A percentile compares a stretch with the other conserved stretches of the same genome.
Conservation (phyloP, 2,797 vertebrate species). For the Sebastes aleutianus region DNA sequence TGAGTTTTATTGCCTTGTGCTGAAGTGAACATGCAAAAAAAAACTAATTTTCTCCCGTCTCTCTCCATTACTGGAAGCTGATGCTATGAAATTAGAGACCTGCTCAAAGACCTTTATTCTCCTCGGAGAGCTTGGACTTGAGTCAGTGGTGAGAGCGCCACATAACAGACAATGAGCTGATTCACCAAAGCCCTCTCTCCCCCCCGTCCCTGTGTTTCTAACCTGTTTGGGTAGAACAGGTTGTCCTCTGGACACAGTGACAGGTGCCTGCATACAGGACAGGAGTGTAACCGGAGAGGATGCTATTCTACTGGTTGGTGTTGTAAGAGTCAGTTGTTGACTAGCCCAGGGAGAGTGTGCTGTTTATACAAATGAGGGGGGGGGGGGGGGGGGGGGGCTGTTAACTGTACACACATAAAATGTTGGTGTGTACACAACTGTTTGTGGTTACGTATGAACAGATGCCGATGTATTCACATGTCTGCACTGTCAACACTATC, state of each 20-base stretch:
- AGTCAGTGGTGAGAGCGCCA: slow-evolving; percentile 60
- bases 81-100: slow-evolving; percentile 63
- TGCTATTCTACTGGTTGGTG: slow-evolving; percentile 51
- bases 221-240: slow-evolving; percentile 75
- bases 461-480: slow-evolving; percentile 17
- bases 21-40: neutral
- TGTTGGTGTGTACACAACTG: slow-evolving; percentile 29
- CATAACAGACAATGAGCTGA: slow-evolving; percentile 72
- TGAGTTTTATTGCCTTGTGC: neutral
- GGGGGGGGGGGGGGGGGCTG: neutral
- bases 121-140: slow-evolving; percentile 51
- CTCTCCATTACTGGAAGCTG: slow-evolving; percentile 21
- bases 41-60: neutral
- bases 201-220: slow-evolving; percentile 45
- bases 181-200: slow-evolving; percentile 60
- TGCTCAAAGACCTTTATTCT: slow-evolving; percentile 68
- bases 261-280: slow-evolving; percentile 66
- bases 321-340: slow-evolving; percentile 46
- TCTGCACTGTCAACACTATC: slow-evolving; percentile 7
- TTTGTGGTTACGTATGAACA: slow-evolving; percentile 42
- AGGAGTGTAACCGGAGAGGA: slow-evolving; percentile 73
- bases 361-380: slow-evolving; percentile 5
- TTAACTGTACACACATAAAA: slow-evolving; percentile 8
- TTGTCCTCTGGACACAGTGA: slow-evolving; percentile 72
- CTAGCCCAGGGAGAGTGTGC: slow-evolving; percentile 1